These are phyloP conservation scores for Protobothrops mucrosquamatus DNA, from an alignment of 2,113 vertebrate species.

Conservation along the genomic window DNA sequence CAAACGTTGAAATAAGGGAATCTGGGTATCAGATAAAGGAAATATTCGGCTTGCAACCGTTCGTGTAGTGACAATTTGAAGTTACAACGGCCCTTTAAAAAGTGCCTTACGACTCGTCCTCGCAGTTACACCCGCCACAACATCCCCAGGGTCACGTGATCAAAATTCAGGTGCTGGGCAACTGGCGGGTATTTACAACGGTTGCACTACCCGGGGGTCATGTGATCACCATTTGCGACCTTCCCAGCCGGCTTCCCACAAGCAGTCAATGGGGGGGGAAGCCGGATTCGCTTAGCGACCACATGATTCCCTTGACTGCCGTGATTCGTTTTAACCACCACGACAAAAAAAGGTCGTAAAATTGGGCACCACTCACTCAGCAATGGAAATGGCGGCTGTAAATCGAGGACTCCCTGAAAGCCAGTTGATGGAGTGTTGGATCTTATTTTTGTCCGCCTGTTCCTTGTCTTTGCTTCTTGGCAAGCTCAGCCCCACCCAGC, in stretches of 20 bases:
- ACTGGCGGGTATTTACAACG: not conserved
- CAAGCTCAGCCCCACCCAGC: not conserved
- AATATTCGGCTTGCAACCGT: not conserved
- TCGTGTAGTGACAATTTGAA: not conserved
- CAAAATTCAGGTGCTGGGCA: not conserved
- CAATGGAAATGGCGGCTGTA: not conserved
- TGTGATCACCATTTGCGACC: not conserved
- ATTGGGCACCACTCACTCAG: not conserved
- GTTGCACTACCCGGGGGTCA: too few species aligned
- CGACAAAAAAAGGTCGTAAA: not conserved
- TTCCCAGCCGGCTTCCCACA: too few species aligned
- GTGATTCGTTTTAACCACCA: too few species aligned
- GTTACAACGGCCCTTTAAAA: not conserved
- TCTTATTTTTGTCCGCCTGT: not conserved
- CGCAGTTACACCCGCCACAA: not conserved
- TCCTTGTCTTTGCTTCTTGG: not conserved
- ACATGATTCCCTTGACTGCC: too few species aligned
- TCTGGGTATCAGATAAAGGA: not conserved
- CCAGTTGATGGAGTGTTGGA: not conserved
- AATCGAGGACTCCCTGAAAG: not conserved
- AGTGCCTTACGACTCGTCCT: not conserved
- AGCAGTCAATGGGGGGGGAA: too few species aligned
- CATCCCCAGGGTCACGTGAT: not conserved
- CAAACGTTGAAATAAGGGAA: not conserved
- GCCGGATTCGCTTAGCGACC: not conserved